Evolutionary conservation across 2,113 vertebrate species (phyloP).

Genomic region (Notarius lentiginosus): DNA sequence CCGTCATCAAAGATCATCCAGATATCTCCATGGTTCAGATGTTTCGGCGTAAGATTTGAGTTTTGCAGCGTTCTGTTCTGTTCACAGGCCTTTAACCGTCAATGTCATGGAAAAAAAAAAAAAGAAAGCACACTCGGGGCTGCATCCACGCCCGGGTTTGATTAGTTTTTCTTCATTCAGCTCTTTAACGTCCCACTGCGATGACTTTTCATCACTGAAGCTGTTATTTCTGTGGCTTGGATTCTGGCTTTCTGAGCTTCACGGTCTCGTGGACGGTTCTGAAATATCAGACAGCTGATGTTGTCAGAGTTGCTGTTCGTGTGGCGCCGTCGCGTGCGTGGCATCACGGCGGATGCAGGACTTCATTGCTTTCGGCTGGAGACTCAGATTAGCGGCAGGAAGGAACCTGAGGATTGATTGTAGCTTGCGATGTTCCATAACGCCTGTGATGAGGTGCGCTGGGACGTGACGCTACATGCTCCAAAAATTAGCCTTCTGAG

Average conservation of each 20-base stretch:
- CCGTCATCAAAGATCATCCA: not conserved
- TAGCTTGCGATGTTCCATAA: conserved; percentile 36
- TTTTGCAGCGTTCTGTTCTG: not conserved
- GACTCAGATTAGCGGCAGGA: not conserved
- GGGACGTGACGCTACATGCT: conserved; percentile 34
- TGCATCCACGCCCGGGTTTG: not conserved
- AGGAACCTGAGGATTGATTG: conserved; percentile 38
- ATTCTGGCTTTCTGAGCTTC: not conserved
- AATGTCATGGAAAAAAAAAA: not conserved
- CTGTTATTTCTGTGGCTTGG: not conserved
- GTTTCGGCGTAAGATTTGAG: not conserved
- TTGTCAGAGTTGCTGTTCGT: not conserved
- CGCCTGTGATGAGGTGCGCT: conserved; percentile 11
- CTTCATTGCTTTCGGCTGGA: not conserved
- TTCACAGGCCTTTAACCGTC: not conserved
- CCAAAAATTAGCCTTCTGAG: conserved; percentile 43
- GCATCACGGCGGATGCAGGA: not conserved
- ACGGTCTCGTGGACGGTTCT: not conserved
- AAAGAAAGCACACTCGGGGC: not conserved
- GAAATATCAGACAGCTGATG: conserved; percentile 21
- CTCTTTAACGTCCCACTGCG: not conserved
- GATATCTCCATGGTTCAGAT: not conserved
- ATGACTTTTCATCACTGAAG: not conserved
- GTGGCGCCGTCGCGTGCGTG: not conserved
- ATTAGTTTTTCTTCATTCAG: not conserved